phyloP scores from a whole-genome alignment of 2,113 vertebrate species.

The Clarias batrachus region DNA sequence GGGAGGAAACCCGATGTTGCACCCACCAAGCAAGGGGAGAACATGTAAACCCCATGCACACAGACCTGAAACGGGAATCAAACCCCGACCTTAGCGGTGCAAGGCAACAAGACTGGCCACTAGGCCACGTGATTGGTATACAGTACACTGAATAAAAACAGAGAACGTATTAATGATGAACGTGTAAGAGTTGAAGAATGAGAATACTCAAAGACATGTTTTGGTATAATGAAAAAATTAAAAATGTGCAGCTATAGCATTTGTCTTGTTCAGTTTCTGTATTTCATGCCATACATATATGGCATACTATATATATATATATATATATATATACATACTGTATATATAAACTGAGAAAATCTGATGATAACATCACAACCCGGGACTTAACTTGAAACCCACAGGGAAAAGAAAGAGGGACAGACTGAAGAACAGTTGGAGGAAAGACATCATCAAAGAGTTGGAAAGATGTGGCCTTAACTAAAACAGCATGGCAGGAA shows the following conservation, averaged over 20 bases:
- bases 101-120: too few relatives aligned
- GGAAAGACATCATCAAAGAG: slow-evolving; percentile 26
- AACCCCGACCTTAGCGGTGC: too few relatives aligned
- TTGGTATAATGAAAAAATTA: not conserved
- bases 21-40: too few relatives aligned
- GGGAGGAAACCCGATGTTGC: too few relatives aligned
- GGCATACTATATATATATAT: too few relatives aligned
- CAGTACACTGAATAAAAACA: too few relatives aligned
- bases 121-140: too few relatives aligned
- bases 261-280: slow-evolving; percentile 1
- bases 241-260: not conserved
- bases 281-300: not conserved
- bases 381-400: not conserved
- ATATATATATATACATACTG: too few relatives aligned
- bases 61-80: too few relatives aligned
- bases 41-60: too few relatives aligned
- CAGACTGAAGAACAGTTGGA: slow-evolving; percentile 28
- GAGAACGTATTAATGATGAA: not conserved
- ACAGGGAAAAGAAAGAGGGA: not conserved
- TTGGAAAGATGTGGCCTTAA: slow-evolving; percentile 22
- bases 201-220: not conserved
- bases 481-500: slow-evolving; percentile 21
- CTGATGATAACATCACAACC: slow-evolving; percentile 9
- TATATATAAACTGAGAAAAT: not conserved
- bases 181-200: not conserved